Evolutionary conservation across 2,113 vertebrate species (phyloP).

Genomic region (Aptenodytes patagonicus): DNA sequence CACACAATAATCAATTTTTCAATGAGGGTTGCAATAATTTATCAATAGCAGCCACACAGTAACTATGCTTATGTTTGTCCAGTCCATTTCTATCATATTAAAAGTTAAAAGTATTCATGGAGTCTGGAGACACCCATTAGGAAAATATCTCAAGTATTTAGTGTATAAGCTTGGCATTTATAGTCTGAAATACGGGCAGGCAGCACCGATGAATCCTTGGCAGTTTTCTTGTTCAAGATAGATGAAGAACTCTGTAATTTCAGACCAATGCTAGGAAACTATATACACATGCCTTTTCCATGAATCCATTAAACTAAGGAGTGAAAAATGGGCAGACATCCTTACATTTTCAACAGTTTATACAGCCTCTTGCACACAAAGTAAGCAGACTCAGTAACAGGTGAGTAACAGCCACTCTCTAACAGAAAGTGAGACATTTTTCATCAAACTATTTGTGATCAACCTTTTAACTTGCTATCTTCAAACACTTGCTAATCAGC

Average conservation of each 20-base stretch:
- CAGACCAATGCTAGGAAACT: slow-evolving; percentile 40
- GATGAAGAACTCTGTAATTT: slow-evolving; percentile 28
- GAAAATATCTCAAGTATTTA: not conserved
- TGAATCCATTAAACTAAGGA: slow-evolving; percentile 24
- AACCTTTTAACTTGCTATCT: not conserved
- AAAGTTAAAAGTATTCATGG: not conserved
- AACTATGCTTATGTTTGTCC: not conserved
- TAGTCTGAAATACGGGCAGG: not conserved
- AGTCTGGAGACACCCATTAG: not conserved
- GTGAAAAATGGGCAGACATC: slow-evolving; percentile 9
- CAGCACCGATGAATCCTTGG: slow-evolving; percentile 16
- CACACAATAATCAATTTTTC: not conserved
- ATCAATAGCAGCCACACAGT: not conserved
- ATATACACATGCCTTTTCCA: not conserved
- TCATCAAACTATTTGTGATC: not conserved
- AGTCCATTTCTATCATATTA: not conserved
- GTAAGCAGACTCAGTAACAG: slow-evolving; percentile 5
- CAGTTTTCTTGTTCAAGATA: slow-evolving; percentile 13
- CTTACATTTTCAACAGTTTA: slow-evolving; percentile 28
- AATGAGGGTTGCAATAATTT: not conserved
- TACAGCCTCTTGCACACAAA: slow-evolving; percentile 15
- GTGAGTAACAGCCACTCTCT: not conserved
- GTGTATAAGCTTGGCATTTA: not conserved
- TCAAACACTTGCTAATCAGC: not conserved
- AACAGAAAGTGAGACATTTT: not conserved